Base-by-base conservation (phyloP, 2,113 vertebrate species). In the Regulus satrapa region DNA sequence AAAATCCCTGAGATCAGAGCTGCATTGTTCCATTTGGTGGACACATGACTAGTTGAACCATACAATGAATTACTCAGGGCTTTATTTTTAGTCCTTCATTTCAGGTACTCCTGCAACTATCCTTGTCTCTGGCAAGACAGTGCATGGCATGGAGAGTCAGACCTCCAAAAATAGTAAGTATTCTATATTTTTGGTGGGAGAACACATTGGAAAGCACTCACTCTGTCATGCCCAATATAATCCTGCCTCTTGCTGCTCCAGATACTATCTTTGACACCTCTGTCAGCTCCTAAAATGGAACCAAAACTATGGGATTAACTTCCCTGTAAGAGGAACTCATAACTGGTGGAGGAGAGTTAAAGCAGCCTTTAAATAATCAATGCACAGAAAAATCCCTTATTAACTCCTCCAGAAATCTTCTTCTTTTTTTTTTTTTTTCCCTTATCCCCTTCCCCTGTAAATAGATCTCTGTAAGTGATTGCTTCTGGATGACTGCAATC, bases 31-130 rank as follows among this genome's bases (percentile, higher is more conserved):
- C 56, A 80, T 78, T 75, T 92, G 77, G 81, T 92, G 84, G 77
- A 76, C 80, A 85, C 36, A 63, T 43, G 76, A 72, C 43, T 87
- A 78, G 56, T 32, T 79, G 90, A 85, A 79, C 77, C 80, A 69
- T 67, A 72, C 61, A 87, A 75, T 64, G 54, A 95, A 49, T 92
- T 89, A 95, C 49, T 96, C 89, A 81, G 46, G 58, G 45, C 45
- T 95, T 63, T 96, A 89, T 91, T 95, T 95, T 94, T 66, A 91
- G 81, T 79, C 32, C n/a, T 91, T 68, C 31, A 12, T 90, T 94
- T 91, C 93, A 94, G 89, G 86, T 92, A 93, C 64, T 63, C 48
- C 80, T 71, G 68, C 61, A 89, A 48, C 84, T 78, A 41, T 48
- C 66, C 32, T 51, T 8, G 2, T 67, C 62, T 88, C 71, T 79